Conservation (phyloP, 2,888 invertebrate genomes). For the Ectemnius cavifrons region DNA sequence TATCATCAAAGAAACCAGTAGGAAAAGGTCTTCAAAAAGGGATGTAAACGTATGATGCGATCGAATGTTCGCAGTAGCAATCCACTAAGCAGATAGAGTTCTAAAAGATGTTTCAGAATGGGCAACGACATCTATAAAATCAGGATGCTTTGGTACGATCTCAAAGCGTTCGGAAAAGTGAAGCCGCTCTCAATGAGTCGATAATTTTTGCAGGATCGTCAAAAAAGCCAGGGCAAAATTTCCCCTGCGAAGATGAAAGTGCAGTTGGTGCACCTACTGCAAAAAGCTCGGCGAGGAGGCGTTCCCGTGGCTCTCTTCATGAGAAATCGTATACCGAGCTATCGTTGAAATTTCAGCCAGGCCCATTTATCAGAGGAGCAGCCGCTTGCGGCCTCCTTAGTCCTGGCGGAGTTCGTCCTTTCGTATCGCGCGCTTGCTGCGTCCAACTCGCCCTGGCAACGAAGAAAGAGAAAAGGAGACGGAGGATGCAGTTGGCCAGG, state of each 20-base stretch:
- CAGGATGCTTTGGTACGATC: too few species aligned
- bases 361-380: constrained; percentile 63
- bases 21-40: too few species aligned
- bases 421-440: constrained; percentile 31
- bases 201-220: constrained; percentile 23
- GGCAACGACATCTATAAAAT: too few species aligned
- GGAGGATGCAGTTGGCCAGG: constrained; percentile 29
- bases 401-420: constrained; percentile 28
- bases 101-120: too few species aligned
- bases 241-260: constrained; percentile 37
- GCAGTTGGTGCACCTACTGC: constrained; percentile 21
- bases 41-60: too few species aligned
- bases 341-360: constrained; percentile 69
- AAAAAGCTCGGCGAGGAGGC: constrained; percentile 37
- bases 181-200: constrained; percentile 9
- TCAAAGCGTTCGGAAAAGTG: background rate
- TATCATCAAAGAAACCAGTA: too few species aligned
- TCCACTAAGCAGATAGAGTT: too few species aligned
- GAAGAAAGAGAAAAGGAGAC: constrained; percentile 15
- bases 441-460: background rate
- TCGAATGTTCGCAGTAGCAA: too few species aligned
- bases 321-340: constrained; percentile 57
- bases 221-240: constrained; percentile 28
- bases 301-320: constrained; percentile 42
- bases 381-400: constrained; percentile 50